Base-by-base conservation (phyloP, 2,888 invertebrate species). In the Eledona agricola region DNA sequence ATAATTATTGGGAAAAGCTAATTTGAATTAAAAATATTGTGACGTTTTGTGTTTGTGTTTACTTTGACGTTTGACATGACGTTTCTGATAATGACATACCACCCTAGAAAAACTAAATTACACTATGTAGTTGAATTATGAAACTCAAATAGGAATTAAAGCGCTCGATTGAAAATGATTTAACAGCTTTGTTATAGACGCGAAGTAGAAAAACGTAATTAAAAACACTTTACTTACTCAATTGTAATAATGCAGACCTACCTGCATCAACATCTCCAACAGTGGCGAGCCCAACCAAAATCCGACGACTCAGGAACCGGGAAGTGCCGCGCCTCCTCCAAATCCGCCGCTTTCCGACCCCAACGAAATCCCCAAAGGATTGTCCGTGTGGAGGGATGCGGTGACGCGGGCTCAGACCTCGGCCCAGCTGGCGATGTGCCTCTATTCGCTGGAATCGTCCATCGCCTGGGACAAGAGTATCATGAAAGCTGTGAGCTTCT, bases 381-480 rank as follows among this genome's bases (percentile, higher is more conserved):
- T 92, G 59, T 82, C 86, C 3, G 86, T 85, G 13, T 98, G 98
- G 98, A 86, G 96, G 0, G 91, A 92, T 63, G 95, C 93, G 0
- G 89, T 96, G 0, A 79, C 85, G 1, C 85, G 89, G 35, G 89
- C 93, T 29, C 86, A 85, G 66, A 94, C 94, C 0, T 88, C 95
- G 0, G 91, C 96, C 0, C 96, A 97, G 72, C 80, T 97, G 12
- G 90, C 93, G 11, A 88, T 95, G 87, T 88, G 92, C 64, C 81
- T 95, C 51, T 90, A 93, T 69, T 90, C 93, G 66, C 79, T 98
- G 60, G 95, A 96, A 73, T 87, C 89, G 1, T 90, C 90, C 72
- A 93, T 98, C 66, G 96, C 96, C 22, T 98, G 98, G 98, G 97
- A 98, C 79, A 96, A 96, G 81, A 96, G 96, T 80, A 93, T 96